Conservation (phyloP, 2,797 vertebrate species). For the Leontopithecus rosalia region DNA sequence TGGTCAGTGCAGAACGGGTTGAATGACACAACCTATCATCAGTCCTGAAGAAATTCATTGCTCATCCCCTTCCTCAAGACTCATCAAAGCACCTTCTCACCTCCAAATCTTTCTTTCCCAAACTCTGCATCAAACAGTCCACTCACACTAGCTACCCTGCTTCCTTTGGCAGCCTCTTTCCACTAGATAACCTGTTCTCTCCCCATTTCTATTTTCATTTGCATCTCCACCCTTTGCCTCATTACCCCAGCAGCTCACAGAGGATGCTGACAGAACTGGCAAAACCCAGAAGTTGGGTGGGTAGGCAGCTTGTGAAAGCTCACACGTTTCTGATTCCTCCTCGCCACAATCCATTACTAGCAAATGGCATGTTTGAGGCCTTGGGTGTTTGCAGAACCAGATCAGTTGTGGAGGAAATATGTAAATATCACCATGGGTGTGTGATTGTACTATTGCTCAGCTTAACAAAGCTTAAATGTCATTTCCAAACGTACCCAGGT, state of each 20-base stretch:
- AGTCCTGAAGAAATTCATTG: background rate
- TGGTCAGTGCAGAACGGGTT: accelerated
- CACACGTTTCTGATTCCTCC: background rate
- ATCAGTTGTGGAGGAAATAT: background rate
- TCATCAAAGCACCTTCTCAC: background rate
- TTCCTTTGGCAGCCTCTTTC: background rate
- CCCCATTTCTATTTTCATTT: background rate
- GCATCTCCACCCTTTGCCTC: background rate
- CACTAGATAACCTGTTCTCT: background rate
- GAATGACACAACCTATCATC: background rate
- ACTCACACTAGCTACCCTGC: background rate
- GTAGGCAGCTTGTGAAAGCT: background rate
- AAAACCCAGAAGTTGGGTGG: background rate
- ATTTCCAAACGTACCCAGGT: background rate
- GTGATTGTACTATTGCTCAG: background rate
- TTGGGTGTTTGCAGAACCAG: background rate
- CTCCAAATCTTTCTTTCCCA: background rate
- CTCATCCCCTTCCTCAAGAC: background rate
- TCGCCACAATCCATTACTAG: background rate
- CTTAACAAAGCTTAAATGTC: background rate
- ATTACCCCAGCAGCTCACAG: background rate
- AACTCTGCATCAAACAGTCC: background rate
- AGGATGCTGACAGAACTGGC: background rate
- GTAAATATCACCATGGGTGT: background rate
- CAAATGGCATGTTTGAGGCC: background rate